These are phyloP conservation scores for Diplolepis rosae DNA, from an alignment of 2,888 invertebrate species.

Conservation along the genomic window DNA sequence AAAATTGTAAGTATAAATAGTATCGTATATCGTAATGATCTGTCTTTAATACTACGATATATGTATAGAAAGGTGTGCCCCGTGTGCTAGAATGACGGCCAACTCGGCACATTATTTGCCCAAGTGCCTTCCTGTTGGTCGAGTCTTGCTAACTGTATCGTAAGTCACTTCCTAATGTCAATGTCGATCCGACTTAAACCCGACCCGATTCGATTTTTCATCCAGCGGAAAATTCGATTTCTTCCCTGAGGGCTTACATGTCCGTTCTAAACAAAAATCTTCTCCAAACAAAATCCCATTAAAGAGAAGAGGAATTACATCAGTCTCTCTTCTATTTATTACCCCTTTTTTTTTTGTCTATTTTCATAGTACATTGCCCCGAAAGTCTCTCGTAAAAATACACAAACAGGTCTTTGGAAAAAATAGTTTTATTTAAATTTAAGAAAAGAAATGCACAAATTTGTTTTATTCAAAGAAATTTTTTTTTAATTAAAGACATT, in stretches of 20 bases:
- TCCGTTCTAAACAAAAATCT: not conserved
- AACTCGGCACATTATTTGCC: constrained; percentile 72
- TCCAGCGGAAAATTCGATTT: constrained; percentile 3
- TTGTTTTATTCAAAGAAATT: too few relatives aligned
- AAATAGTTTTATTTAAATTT: too few relatives aligned
- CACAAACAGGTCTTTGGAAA: too few relatives aligned
- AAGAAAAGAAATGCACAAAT: too few relatives aligned
- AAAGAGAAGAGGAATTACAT: too few relatives aligned
- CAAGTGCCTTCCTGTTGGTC: constrained; percentile 73
- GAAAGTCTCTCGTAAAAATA: too few relatives aligned
- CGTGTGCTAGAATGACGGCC: constrained; percentile 67
- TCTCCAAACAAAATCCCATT: not conserved
- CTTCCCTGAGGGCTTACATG: too few relatives aligned
- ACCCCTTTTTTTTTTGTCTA: too few relatives aligned
- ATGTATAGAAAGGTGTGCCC: constrained; percentile 58
- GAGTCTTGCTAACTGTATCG: constrained; percentile 63
- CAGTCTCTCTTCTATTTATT: too few relatives aligned
- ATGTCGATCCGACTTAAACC: constrained; percentile 45
- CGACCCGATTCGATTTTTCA: constrained; percentile 28
- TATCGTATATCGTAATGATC: constrained; percentile 51
- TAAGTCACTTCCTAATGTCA: constrained; percentile 58
- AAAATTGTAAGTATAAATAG: constrained; percentile 53
- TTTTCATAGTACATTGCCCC: too few relatives aligned
- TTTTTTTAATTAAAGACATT: too few relatives aligned
- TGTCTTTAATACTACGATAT: constrained; percentile 54